phyloP scores from a whole-genome alignment of 2,888 invertebrate species.

The Ormyrus labotus region DNA sequence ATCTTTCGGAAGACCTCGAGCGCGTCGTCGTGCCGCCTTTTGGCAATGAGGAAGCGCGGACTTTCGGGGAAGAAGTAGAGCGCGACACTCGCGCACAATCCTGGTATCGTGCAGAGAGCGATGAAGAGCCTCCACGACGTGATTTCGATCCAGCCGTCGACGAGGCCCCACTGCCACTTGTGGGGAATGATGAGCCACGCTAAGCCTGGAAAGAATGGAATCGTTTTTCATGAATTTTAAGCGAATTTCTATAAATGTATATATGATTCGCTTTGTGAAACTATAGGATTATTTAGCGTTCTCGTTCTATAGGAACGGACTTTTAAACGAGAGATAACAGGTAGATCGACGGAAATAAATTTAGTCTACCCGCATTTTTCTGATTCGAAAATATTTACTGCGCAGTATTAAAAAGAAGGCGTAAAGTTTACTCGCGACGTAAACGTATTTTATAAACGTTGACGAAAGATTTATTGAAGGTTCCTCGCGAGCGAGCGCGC shows the following conservation, averaged over 20 bases:
- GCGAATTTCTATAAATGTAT: neutral
- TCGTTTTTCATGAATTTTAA: neutral
- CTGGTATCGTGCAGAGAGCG: conserved; percentile 82
- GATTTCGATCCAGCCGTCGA: conserved; percentile 74
- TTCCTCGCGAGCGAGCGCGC: no score
- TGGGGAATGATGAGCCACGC: conserved; percentile 86
- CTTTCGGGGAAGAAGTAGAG: conserved; percentile 85
- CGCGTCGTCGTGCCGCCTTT: conserved; percentile 83
- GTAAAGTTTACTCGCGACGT: no score
- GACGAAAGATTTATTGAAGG: no score
- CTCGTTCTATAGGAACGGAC: no score
- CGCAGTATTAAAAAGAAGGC: no score
- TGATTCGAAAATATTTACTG: no score
- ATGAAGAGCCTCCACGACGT: conserved; percentile 82
- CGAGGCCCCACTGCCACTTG: conserved; percentile 77
- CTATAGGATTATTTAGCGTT: no score
- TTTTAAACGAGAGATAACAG: no score
- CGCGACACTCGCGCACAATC: conserved; percentile 81
- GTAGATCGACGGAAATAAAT: no score
- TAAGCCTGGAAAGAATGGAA: conserved; percentile 73
- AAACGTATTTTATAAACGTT: no score
- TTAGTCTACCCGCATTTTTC: no score
- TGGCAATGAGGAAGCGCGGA: conserved; percentile 86
- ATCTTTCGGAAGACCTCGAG: conserved; percentile 81
- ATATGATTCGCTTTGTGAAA: neutral